phyloP scores from a whole-genome alignment of 2,113 vertebrate species.

The Oreochromis tanganicae region DNA sequence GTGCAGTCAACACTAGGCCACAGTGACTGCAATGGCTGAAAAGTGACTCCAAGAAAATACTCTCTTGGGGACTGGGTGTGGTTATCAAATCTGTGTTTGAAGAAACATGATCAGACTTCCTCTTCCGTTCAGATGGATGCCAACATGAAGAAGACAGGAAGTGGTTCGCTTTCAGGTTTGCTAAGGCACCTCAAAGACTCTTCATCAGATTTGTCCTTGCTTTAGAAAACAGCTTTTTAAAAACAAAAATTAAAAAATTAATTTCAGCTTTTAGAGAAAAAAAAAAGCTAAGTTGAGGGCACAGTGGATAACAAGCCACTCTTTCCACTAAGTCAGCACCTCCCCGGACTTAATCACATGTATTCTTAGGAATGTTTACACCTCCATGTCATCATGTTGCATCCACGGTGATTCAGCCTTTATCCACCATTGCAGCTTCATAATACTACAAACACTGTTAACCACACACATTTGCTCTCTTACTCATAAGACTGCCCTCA shows the following conservation, averaged over 20 bases:
- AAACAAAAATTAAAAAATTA: background rate
- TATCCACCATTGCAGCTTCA: background rate
- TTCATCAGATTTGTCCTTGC: background rate
- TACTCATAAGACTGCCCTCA: background rate
- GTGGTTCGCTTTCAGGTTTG: constrained; percentile 31
- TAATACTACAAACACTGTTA: background rate
- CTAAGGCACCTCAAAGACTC: background rate
- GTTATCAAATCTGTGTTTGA: background rate
- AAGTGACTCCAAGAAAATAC: background rate
- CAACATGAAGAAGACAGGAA: constrained; percentile 45
- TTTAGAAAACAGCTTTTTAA: background rate
- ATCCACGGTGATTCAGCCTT: background rate
- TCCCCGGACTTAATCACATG: background rate
- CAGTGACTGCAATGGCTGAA: background rate
- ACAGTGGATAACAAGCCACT: background rate
- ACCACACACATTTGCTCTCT: background rate
- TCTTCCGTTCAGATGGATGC: constrained; percentile 26
- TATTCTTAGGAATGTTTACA: background rate
- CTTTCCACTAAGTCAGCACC: background rate
- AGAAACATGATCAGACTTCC: constrained; percentile 5
- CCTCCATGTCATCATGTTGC: background rate
- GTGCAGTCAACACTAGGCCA: background rate
- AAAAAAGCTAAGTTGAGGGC: background rate
- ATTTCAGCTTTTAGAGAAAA: background rate
- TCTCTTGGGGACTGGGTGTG: background rate